These are phyloP conservation scores for Entelurus aequoreus DNA, from an alignment of 2,113 vertebrate species.

Conservation along the genomic window DNA sequence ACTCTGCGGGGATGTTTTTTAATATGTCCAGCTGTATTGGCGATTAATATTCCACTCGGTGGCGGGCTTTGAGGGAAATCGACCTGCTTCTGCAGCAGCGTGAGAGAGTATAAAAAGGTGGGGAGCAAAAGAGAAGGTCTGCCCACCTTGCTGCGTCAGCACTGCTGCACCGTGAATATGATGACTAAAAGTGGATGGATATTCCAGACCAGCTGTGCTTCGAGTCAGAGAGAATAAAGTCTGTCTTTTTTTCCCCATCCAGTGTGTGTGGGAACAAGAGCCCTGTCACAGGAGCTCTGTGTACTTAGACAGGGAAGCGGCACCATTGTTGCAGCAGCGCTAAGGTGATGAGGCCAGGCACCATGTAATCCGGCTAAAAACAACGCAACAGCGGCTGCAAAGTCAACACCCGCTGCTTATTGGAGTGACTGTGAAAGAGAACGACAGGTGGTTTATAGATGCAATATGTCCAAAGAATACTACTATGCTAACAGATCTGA, in stretches of 20 bases:
- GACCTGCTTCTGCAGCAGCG: slow-evolving; percentile 39
- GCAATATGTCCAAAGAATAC: not conserved
- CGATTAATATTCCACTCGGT: slow-evolving; percentile 48
- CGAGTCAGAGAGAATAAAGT: slow-evolving; percentile 48
- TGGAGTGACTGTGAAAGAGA: not conserved
- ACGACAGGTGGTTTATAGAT: slow-evolving; percentile 9
- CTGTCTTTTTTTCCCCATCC: slow-evolving; percentile 21
- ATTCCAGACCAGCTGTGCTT: slow-evolving; percentile 50
- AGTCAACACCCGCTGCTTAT: slow-evolving; percentile 23
- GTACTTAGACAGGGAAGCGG: slow-evolving; percentile 46
- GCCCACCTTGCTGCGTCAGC: slow-evolving; percentile 57
- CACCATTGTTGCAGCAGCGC: slow-evolving; percentile 55
- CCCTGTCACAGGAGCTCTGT: slow-evolving; percentile 51
- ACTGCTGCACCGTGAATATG: slow-evolving; percentile 38
- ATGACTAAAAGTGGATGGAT: slow-evolving; percentile 45
- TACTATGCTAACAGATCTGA: not conserved
- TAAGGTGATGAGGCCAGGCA: slow-evolving; percentile 72
- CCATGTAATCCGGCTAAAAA: slow-evolving; percentile 70
- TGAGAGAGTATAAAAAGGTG: slow-evolving; percentile 21
- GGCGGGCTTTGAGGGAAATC: slow-evolving; percentile 35
- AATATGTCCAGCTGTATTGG: slow-evolving; percentile 9
- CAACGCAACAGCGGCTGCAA: slow-evolving; percentile 38
- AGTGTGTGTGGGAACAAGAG: slow-evolving; percentile 50
- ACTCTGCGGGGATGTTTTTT: slow-evolving; percentile 3
- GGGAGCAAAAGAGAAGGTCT: slow-evolving; percentile 17